Conservation (phyloP, 30 jellyfish, hydroid and myxozoan species). For the Clytia hemisphaerica region DNA sequence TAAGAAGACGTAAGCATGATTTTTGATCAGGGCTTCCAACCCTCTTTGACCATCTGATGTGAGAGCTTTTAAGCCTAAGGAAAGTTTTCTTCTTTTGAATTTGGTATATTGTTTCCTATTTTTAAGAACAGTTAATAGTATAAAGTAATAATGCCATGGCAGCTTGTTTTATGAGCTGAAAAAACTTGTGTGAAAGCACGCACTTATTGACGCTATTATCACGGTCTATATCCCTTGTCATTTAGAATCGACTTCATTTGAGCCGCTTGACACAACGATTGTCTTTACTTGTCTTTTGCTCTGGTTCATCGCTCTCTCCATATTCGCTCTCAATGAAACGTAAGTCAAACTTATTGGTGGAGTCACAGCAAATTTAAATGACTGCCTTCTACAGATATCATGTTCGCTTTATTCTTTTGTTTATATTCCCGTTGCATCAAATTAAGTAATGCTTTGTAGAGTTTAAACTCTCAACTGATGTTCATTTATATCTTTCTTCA, state of each 20-base stretch:
- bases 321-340: conserved; percentile 75
- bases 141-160: not conserved
- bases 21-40: too few species aligned
- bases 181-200: not conserved
- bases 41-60: too few species aligned
- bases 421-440: too few species aligned
- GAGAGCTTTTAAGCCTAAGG: too few species aligned
- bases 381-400: too few species aligned
- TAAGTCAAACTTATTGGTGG: conserved; percentile 15
- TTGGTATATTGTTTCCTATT: too few species aligned
- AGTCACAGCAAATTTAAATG: too few species aligned
- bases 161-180: not conserved
- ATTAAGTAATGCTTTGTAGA: too few species aligned
- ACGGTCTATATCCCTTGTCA: not conserved
- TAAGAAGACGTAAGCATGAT: conserved; percentile 6
- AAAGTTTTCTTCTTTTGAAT: too few species aligned
- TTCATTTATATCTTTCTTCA: not conserved
- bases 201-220: not conserved
- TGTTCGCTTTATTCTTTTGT: too few species aligned
- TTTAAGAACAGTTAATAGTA: too few species aligned
- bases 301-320: conserved; percentile 40
- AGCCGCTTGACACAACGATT: conserved; percentile 45
- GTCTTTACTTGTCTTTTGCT: conserved; percentile 19
- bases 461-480: not conserved
- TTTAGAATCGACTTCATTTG: conserved; percentile 3